phyloP scores from a whole-genome alignment of 2,888 invertebrate species.

The Resseliella maxima region DNA sequence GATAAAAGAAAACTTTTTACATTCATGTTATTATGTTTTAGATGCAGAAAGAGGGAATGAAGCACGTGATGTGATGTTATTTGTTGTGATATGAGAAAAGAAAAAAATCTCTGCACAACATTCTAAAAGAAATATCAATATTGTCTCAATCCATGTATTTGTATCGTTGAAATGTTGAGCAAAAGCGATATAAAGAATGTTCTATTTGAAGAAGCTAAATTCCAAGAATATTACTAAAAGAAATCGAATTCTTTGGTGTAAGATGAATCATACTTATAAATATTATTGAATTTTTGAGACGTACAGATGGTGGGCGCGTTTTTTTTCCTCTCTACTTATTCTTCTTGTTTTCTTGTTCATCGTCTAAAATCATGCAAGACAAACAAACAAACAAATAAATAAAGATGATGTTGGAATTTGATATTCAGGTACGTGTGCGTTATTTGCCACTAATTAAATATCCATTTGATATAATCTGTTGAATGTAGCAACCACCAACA shows the following conservation, averaged over 20 bases:
- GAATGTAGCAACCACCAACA: not conserved
- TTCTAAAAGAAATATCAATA: not conserved
- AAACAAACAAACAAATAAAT: not conserved
- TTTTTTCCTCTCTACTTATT: no score
- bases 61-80: not conserved
- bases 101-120: not conserved
- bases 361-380: not conserved
- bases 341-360: no score
- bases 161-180: not conserved
- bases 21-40: not conserved
- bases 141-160: not conserved
- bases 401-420: not conserved
- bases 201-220: not conserved
- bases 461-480: conserved; percentile 18
- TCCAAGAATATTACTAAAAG: not conserved
- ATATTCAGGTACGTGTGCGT: not conserved
- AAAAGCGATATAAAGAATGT: not conserved
- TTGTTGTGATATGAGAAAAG: no score
- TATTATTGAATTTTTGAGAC: not conserved
- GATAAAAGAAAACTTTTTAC: not conserved
- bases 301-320: not conserved
- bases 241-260: not conserved
- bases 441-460: conserved; percentile 1
- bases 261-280: not conserved
- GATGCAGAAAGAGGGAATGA: no score